Conservation (phyloP, 2,113 vertebrate genomes). For the Regulus satrapa region DNA sequence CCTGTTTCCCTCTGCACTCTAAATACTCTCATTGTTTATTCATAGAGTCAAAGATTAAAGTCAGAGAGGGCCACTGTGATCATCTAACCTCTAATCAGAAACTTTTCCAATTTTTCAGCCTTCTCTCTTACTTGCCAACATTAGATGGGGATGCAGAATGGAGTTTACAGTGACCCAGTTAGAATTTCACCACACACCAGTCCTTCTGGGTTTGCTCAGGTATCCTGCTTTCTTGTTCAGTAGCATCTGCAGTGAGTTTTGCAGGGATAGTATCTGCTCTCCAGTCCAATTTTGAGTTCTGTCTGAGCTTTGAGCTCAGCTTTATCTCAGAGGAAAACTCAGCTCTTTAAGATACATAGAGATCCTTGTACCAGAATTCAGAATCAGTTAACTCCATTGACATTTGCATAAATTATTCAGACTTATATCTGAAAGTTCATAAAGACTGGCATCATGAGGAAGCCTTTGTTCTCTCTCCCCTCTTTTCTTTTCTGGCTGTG, state of each 20-base stretch:
- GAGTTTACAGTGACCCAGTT: neutral
- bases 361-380: neutral
- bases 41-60: slow-evolving; percentile 54
- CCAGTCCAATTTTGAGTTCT: neutral
- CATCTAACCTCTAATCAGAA: slow-evolving; percentile 39
- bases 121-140: neutral
- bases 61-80: slow-evolving; percentile 21
- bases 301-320: no score
- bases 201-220: neutral
- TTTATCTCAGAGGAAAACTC: neutral
- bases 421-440: neutral
- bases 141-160: neutral
- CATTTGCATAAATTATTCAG: neutral
- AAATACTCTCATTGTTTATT: slow-evolving; percentile 63
- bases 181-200: neutral
- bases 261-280: neutral
- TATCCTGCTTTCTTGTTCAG: neutral
- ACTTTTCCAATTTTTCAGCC: neutral
- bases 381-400: neutral
- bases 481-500: neutral
- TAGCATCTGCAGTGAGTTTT: neutral
- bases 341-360: neutral
- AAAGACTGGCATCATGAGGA: neutral
- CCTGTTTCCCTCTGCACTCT: slow-evolving; percentile 11
- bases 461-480: neutral